These are phyloP conservation scores for Champsocephalus esox DNA, from an alignment of 2,797 vertebrate species.

Conservation along the genomic window DNA sequence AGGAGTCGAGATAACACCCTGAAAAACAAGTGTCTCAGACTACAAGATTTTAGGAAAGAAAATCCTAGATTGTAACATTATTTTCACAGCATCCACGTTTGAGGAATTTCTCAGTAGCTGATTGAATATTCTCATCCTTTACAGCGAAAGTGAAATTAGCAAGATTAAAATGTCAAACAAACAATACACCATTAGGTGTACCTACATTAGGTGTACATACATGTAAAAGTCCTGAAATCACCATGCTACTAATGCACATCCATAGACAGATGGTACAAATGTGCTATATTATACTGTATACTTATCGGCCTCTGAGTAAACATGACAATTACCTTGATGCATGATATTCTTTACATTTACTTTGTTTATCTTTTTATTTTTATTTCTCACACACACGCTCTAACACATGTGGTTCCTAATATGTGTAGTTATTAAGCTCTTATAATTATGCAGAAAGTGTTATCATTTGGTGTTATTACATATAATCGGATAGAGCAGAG, in stretches of 20 bases:
- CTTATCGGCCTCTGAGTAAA: background rate
- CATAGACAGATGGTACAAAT: background rate
- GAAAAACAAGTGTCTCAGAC: slow-evolving; percentile 3
- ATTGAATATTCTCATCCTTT: background rate
- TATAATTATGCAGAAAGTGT: background rate
- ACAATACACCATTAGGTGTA: background rate
- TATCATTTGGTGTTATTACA: background rate
- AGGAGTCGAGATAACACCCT: slow-evolving; percentile 6
- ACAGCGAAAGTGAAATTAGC: background rate
- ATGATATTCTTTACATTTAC: too few species aligned
- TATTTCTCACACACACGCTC: background rate
- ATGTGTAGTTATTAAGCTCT: background rate
- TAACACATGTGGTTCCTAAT: too few species aligned
- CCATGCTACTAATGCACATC: too few species aligned
- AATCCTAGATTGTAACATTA: background rate
- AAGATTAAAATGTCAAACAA: background rate
- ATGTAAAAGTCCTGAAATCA: too few species aligned
- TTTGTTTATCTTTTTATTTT: too few species aligned
- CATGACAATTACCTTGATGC: too few species aligned
- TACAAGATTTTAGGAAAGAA: background rate
- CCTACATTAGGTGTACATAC: too few species aligned
- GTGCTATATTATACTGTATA: background rate
- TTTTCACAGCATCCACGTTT: background rate
- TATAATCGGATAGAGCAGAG: slow-evolving; percentile 14
- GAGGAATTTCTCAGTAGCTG: background rate